phyloP scores from a whole-genome alignment of 1,140 invertebrate species.

The Scaptomyza pallida region DNA sequence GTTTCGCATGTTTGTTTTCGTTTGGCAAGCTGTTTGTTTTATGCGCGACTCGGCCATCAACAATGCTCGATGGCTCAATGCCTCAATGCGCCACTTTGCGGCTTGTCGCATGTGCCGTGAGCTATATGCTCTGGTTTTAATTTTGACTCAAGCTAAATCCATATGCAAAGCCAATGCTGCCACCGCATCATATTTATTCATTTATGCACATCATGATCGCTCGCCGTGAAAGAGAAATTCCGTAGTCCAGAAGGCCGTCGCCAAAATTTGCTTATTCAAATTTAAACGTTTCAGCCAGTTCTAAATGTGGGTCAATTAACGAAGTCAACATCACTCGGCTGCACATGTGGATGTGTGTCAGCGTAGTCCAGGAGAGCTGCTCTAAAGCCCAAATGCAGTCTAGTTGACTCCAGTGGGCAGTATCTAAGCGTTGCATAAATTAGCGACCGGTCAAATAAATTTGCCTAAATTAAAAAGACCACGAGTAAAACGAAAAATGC shows the following conservation, averaged over 20 bases:
- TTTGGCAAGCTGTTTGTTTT: slow-evolving; percentile 64
- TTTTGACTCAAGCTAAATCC: slow-evolving; percentile 40
- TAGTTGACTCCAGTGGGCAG: slow-evolving; percentile 18
- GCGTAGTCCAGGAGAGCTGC: not conserved
- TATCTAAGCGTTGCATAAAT: slow-evolving; percentile 51
- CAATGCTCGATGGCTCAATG: slow-evolving; percentile 64
- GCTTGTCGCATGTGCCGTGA: slow-evolving; percentile 51
- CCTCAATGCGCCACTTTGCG: slow-evolving; percentile 54
- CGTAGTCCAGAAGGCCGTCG: slow-evolving; percentile 30
- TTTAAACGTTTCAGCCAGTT: slow-evolving; percentile 66
- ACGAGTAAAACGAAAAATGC: not conserved
- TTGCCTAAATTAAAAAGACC: slow-evolving; percentile 16
- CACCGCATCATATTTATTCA: slow-evolving; percentile 52
- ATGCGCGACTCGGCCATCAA: slow-evolving; percentile 66
- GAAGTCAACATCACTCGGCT: slow-evolving; percentile 60
- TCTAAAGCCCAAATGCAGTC: not conserved
- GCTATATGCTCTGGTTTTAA: slow-evolving; percentile 12
- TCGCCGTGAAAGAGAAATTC: not conserved
- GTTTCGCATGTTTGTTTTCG: slow-evolving; percentile 49
- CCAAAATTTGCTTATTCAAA: slow-evolving; percentile 68
- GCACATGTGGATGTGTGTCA: slow-evolving; percentile 40
- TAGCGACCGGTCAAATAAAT: slow-evolving; percentile 15
- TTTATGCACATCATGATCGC: slow-evolving; percentile 61
- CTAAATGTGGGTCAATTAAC: slow-evolving; percentile 73
- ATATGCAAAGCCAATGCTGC: slow-evolving; percentile 29